Base-by-base conservation (phyloP, 2,888 invertebrate genomes). In the Malachius bipustulatus region DNA sequence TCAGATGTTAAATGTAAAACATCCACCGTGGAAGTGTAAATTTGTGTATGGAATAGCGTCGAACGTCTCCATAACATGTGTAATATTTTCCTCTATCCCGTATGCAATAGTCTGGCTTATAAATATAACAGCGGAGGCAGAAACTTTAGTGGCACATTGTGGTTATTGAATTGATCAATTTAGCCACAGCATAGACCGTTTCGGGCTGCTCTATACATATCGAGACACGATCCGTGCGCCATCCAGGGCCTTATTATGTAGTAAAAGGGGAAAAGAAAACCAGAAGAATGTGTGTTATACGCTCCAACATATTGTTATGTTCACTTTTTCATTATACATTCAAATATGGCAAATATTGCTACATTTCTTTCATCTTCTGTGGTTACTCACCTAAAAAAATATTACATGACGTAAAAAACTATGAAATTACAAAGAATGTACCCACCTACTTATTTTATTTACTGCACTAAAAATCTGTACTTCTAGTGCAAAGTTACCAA, bases 81-180 rank as follows among this genome's bases (percentile, higher is more conserved):
- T 29, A 38, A 41, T 41, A 41, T 41, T 38, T 36, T 36, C 33
- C 41, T 32, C 30, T 40, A 43, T 44, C 41, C 42, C 38, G 46
- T 48, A 44, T 49, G 52, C 54, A 52, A 55, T 54, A 50, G 52
- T 51, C 55, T 50, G 42, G 50, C 55, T 55, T 57, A 55, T 58
- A 58, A 58, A 57, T 55, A 56, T 57, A 59, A 57, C 55, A 54
- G 52, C 52, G 53, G 50, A 57, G 56, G 57, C 57, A 50, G 57
- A 54, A 57, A 54, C 54, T 55, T 60, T 58, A 60, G 51, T 58
- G 48, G 54, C 57, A 59, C 59, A 57, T 60, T 60, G 59, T 48
- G 61, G 62, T 62, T 62, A 62, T 62, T 61, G 61, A 62, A 62
- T 62, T 60, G 61, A 62, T 62, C 62, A 62, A 62, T 62, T 62